These are phyloP conservation scores for Turdus rufiventris DNA, from an alignment of 2,113 vertebrate species.

Conservation along the genomic window DNA sequence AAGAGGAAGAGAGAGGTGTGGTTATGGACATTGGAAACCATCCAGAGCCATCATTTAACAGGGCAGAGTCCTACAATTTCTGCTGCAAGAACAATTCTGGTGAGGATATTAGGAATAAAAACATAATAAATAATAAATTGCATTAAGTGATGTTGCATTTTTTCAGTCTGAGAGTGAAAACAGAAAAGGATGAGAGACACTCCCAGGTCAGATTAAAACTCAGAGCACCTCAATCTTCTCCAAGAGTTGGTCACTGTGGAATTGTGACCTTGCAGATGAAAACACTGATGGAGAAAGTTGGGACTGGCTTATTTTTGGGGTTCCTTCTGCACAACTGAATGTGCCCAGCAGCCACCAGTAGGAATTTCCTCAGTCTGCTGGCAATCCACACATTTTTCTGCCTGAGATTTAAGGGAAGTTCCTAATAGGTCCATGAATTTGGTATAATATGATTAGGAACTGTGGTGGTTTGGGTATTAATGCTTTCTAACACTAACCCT, in stretches of 20 bases:
- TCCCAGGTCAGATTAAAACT: neutral
- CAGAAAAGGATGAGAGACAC: neutral
- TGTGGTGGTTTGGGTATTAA: too few relatives aligned
- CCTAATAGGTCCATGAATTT: neutral
- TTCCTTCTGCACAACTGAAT: neutral
- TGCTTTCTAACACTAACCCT: too few relatives aligned
- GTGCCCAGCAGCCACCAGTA: neutral
- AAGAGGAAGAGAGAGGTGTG: conserved; percentile 25
- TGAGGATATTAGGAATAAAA: neutral
- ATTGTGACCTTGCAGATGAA: neutral
- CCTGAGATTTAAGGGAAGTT: neutral
- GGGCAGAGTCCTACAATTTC: neutral
- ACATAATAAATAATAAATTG: neutral
- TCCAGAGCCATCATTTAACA: neutral
- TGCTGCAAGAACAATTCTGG: neutral
- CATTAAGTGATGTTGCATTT: neutral
- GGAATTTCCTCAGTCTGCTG: neutral
- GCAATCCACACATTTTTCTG: neutral
- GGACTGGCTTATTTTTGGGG: neutral
- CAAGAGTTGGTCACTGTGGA: neutral
- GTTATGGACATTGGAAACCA: neutral
- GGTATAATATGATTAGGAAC: neutral
- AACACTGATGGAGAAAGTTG: accelerated
- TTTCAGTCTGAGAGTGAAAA: neutral
- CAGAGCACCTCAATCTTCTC: neutral